Evolutionary conservation across 2,797 vertebrate genomes (phyloP).

Genomic region (Microctenopoma stevenorrisi): DNA sequence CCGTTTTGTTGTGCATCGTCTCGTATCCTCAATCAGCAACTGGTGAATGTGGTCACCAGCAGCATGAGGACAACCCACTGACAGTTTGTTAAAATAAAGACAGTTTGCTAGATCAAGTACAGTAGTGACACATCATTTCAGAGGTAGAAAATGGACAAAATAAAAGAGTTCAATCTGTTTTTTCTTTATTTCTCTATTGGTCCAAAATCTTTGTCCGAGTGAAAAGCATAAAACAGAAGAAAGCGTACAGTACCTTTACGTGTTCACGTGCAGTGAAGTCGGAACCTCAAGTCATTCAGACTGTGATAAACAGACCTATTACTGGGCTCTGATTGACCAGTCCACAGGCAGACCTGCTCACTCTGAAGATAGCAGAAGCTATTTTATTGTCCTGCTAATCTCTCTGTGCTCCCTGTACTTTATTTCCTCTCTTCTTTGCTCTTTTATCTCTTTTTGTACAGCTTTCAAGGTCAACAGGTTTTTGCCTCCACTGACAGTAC

Average conservation of each 20-base stretch:
- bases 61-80: not conserved
- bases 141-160: not conserved
- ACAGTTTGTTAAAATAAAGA: no score
- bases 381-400: slow-evolving; percentile 75
- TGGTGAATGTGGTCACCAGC: not conserved
- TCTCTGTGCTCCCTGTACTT: slow-evolving; percentile 59
- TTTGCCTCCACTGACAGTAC: slow-evolving; percentile 45
- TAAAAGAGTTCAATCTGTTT: not conserved
- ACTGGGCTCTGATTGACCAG: slow-evolving; percentile 68
- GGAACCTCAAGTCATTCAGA: not conserved
- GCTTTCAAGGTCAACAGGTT: slow-evolving; percentile 70
- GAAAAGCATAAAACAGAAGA: slow-evolving; percentile 13
- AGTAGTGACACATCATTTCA: not conserved
- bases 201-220: not conserved
- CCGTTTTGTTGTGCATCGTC: not conserved
- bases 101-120: no score
- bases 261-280: slow-evolving; percentile 2
- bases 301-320: slow-evolving; percentile 71
- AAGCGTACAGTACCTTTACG: slow-evolving; percentile 1
- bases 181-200: slow-evolving; percentile 5
- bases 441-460: slow-evolving; percentile 52
- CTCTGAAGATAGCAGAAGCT: slow-evolving; percentile 70
- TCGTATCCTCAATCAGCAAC: not conserved
- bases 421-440: slow-evolving; percentile 47
- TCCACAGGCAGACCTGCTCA: slow-evolving; percentile 53